Conservation (phyloP, 2,113 vertebrate genomes). For the Myodes glareolus region DNA sequence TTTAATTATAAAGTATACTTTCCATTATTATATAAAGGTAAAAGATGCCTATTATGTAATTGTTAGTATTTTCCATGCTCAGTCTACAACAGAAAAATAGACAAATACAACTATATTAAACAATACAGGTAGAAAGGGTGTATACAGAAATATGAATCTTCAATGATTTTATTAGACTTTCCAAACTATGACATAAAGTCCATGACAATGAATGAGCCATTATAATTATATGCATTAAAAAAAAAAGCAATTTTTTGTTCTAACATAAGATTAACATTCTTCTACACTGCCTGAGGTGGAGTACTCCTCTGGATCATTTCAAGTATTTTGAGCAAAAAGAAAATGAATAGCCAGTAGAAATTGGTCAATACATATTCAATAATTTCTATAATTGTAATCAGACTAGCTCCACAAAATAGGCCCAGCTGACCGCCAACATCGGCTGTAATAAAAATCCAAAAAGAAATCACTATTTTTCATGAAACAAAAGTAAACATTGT, state of each 20-base stretch:
- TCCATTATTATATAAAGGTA: background rate
- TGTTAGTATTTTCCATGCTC: background rate
- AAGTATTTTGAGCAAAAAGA: constrained; percentile 87
- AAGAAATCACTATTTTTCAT: background rate
- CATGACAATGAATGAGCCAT: background rate
- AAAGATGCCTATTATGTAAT: background rate
- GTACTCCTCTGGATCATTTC: constrained; percentile 75
- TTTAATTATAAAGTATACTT: background rate
- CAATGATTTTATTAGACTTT: background rate
- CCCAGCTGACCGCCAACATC: constrained; percentile 88
- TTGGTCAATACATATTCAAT: constrained; percentile 87
- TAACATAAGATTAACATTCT: constrained; percentile 75
- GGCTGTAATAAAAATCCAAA: constrained; percentile 82
- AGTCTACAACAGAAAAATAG: background rate
- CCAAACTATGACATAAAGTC: background rate
- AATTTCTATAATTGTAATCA: constrained; percentile 89
- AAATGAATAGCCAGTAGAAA: constrained; percentile 88
- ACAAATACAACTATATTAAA: background rate
- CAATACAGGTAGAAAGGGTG: background rate
- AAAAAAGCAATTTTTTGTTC: background rate
- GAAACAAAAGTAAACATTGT: background rate
- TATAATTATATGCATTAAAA: background rate
- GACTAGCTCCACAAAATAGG: constrained; percentile 88
- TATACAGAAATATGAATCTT: background rate
- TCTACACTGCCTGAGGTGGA: constrained; percentile 72